Conservation (phyloP, 2,797 vertebrate species). For the Rhynchonycteris naso region DNA sequence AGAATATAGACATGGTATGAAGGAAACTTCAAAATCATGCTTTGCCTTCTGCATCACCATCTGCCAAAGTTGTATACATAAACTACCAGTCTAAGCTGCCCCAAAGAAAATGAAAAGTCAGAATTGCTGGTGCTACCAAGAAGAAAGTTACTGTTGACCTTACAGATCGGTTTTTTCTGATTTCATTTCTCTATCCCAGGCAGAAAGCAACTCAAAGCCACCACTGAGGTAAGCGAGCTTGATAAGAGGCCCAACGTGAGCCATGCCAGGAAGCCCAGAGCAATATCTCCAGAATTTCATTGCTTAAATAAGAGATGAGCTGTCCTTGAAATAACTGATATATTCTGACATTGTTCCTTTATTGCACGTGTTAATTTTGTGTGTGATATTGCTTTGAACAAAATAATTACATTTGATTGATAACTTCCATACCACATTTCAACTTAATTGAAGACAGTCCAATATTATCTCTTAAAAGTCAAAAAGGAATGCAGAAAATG, state of each 20-base stretch:
- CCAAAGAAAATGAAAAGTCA: not conserved
- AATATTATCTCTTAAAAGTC: conserved; percentile 47
- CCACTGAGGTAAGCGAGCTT: not conserved
- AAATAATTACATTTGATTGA: conserved; percentile 78
- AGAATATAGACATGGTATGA: not conserved
- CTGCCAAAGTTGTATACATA: not conserved
- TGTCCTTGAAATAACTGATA: conserved; percentile 52
- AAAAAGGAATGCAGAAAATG: conserved; percentile 20
- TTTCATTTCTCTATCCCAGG: not conserved
- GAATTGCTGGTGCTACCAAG: not conserved
- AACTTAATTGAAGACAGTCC: conserved; percentile 68
- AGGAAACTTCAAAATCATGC: not conserved
- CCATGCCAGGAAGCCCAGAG: not conserved
- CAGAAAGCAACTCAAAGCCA: not conserved
- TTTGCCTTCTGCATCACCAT: not conserved
- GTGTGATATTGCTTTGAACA: conserved; percentile 68
- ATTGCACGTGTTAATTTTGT: conserved; percentile 59
- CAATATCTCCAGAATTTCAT: not conserved
- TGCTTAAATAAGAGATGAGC: conserved; percentile 31
- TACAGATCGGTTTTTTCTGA: conserved; percentile 28
- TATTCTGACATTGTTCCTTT: conserved; percentile 57
- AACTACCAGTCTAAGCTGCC: not conserved
- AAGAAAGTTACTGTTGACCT: not conserved
- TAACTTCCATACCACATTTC: conserved; percentile 75
- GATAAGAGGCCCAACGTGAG: not conserved